Evolutionary conservation across 2,797 vertebrate genomes (phyloP).

Genomic region (Pantherophis alleghaniensis): DNA sequence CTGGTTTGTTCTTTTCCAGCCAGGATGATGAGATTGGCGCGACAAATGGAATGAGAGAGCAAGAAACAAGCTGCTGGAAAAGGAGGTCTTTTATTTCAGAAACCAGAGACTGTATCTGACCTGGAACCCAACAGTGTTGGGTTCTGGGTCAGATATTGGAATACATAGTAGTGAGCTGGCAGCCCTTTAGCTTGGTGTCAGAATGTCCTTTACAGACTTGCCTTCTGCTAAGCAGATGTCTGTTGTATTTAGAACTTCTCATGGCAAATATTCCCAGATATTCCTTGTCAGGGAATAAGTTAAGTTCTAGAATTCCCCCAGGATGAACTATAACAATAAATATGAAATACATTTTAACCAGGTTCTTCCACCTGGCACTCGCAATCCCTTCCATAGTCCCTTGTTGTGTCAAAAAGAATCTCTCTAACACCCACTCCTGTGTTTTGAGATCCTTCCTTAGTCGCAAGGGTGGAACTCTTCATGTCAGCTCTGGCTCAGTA

Average conservation of each 20-base stretch:
- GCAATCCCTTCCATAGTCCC: neutral
- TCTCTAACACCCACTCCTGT: too few relatives aligned
- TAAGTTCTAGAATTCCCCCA: neutral
- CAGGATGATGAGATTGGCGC: neutral
- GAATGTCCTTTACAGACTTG: neutral
- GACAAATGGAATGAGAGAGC: neutral
- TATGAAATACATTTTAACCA: neutral
- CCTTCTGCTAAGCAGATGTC: neutral
- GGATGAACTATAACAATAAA: neutral
- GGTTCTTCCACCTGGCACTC: neutral
- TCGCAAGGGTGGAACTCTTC: neutral
- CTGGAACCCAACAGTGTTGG: neutral
- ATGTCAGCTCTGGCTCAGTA: neutral
- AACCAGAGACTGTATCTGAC: neutral
- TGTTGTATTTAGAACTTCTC: neutral
- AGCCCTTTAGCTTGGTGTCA: neutral
- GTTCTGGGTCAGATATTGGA: neutral
- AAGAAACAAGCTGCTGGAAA: neutral
- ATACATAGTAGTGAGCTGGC: neutral
- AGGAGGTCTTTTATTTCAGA: neutral
- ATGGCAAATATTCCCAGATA: neutral
- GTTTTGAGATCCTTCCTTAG: neutral
- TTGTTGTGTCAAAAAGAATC: neutral
- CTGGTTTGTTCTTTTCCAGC: neutral
- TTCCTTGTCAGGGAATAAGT: neutral